Conservation (phyloP, 2,888 invertebrate genomes). For the Limnephilus marmoratus region DNA sequence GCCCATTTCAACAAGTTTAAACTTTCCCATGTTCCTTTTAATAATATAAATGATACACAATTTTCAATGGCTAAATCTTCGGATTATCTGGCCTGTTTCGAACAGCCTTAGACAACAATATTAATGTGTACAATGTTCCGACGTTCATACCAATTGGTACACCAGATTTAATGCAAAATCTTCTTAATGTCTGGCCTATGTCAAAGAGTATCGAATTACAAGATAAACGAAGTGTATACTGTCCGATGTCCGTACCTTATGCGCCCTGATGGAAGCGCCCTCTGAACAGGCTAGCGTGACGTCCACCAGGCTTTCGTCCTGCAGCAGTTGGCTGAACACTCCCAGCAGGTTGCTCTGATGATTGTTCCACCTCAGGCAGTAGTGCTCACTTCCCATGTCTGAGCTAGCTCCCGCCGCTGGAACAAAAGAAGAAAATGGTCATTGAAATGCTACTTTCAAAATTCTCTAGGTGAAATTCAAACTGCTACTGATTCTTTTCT, state of each 20-base stretch:
- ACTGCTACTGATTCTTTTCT: neutral
- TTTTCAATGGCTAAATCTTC: too few species aligned
- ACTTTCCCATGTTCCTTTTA: too few species aligned
- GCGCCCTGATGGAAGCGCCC: constrained; percentile 96
- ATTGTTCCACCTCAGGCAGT: constrained; percentile 99
- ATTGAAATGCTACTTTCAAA: neutral
- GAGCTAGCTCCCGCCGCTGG: constrained; percentile 89
- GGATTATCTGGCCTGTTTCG: too few species aligned
- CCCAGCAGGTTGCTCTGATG: constrained; percentile 98
- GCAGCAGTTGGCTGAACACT: constrained; percentile 96
- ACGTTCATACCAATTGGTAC: too few species aligned
- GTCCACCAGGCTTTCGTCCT: constrained; percentile 97
- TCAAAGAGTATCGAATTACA: neutral
- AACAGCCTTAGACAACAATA: neutral
- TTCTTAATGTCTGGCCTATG: too few species aligned
- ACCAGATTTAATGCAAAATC: too few species aligned
- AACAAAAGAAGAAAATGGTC: constrained; percentile 65
- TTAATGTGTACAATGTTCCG: too few species aligned
- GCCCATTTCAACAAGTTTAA: too few species aligned
- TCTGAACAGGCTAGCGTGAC: constrained; percentile 97
- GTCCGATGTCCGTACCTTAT: constrained; percentile 78
- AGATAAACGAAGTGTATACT: neutral
- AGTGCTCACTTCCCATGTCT: constrained; percentile 99
- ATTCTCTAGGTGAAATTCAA: neutral
- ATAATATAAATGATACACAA: too few species aligned